Evolutionary conservation across 2,797 vertebrate species (phyloP), one percentile per base, ranked within the genome.

Genomic region (Cirrhinus molitorella): DNA sequence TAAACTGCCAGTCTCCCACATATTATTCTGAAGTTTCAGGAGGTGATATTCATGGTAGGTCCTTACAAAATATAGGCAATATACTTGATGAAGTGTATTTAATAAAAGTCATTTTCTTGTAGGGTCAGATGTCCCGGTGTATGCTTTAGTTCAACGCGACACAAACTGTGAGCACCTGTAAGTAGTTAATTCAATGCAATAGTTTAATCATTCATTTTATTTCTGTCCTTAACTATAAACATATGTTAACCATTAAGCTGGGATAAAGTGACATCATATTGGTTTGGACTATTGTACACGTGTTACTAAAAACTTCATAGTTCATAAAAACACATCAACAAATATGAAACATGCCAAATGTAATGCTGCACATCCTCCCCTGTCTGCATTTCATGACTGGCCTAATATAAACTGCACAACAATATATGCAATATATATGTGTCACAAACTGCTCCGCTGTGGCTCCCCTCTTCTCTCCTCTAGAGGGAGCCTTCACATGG

Each of bases 11-110:
- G 19, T 5, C 16, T 11, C 34, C 61, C 1, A 25, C 55, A 17
- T 67, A 43, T 80, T 80, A 80, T 43, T 80, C 49, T n/a, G 47
- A 70, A 34, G 43, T 79, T 55, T 25, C 63, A 67, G 63, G 31
- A 17, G 77, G 77, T 55, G 34, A 40, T 65, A 49, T 70, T 70
- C 40, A 70, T 47, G 66, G 1, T 23, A 59, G 25, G 10, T 79
- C 43, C 28, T 34, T 78, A 67, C 28, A 40, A 67, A 40, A 67
- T 67, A 21, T 47, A 2, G 34, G 7, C 19, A 75, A 21, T 8
- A 23, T 16, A n/a, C 5, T 16, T 40, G 12, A 43, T 75, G 1
- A 59, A 59, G 34, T 57, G 12, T 9, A 2, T 75, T 49, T 47
- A 21, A 28, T 12, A 31, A 28, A 63, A 12, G 23, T 11, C 19